These are phyloP conservation scores for Ariolimax columbianus DNA, from an alignment of 2,888 invertebrate species.

Conservation along the genomic window DNA sequence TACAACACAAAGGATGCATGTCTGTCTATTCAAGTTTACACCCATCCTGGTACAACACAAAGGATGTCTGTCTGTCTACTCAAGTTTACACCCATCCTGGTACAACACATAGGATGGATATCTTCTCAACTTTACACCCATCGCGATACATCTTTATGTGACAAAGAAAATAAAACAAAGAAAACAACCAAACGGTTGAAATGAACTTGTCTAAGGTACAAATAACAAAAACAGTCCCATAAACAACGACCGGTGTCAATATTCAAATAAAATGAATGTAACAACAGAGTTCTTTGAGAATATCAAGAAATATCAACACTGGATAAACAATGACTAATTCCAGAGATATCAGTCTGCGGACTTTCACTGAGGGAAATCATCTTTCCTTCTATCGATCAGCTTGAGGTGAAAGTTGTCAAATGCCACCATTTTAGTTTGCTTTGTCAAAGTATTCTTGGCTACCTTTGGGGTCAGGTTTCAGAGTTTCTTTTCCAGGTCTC, in stretches of 20 bases:
- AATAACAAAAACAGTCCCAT: neutral
- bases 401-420: neutral
- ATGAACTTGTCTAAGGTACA: neutral
- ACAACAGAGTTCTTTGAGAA: neutral
- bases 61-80: too few species aligned
- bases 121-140: too few species aligned
- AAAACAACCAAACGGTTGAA: too few species aligned
- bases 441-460: conserved; percentile 89
- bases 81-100: too few species aligned
- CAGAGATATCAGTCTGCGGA: neutral
- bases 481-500: conserved; percentile 94
- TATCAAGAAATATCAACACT: neutral
- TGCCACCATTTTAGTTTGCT: conserved; percentile 51
- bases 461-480: conserved; percentile 90
- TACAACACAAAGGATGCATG: too few species aligned
- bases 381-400: neutral
- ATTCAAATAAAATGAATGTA: neutral
- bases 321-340: neutral
- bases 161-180: too few species aligned
- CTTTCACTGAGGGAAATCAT: neutral
- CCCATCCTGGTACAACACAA: too few species aligned
- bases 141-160: too few species aligned
- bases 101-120: too few species aligned
- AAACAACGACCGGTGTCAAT: neutral
- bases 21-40: too few species aligned